Base-by-base conservation (phyloP, 2,888 invertebrate species). In the Antheraea assamensis region DNA sequence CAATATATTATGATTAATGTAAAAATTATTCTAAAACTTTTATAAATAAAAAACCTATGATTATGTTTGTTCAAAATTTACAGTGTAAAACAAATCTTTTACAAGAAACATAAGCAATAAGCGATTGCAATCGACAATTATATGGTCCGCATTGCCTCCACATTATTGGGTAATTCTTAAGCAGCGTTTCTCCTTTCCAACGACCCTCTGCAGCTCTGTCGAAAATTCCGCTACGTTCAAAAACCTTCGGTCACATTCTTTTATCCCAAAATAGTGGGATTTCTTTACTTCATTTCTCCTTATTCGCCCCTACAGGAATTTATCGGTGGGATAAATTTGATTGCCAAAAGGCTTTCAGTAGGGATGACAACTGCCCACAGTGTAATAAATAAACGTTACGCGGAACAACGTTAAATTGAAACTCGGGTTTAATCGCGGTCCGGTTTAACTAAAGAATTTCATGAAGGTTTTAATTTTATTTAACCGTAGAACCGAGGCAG, bases 401-500 rank as follows among this genome's bases (percentile, higher is more conserved):
- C 27, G 74, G 58, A 73, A 71, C 73, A 76, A 74, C 70, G 73
- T 49, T 47, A 71, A 71, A 64, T 66, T 58, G 72, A 76, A 77
- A 79, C 83, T 83, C 82, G 80, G 82, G 82, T 78, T 78, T 79
- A 84, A 82, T 82, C 78, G 80, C 79, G 80, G 82, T 77, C 82
- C n/a, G 83, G 83, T 80, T 84, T 82, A 78, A 81, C 81, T 79
- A 76, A 78, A 75, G 83, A 83, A 87, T 88, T 84, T 86, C 81
- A 87, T 83, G 84, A 80, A 83, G 83, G 80, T 86, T 88, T 88
- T 87, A 88, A 87, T 88, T 87, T 90, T 85, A 86, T 87, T 87
- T 85, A 75, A 78, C 35, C 77, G 79, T 79, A 77, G 77, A 79
- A 80, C 78, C 76, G 74, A 77, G 74, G 77, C 78, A 80, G 79